phyloP scores from a whole-genome alignment of 2,888 invertebrate species.

The Dichetophora obliterata region DNA sequence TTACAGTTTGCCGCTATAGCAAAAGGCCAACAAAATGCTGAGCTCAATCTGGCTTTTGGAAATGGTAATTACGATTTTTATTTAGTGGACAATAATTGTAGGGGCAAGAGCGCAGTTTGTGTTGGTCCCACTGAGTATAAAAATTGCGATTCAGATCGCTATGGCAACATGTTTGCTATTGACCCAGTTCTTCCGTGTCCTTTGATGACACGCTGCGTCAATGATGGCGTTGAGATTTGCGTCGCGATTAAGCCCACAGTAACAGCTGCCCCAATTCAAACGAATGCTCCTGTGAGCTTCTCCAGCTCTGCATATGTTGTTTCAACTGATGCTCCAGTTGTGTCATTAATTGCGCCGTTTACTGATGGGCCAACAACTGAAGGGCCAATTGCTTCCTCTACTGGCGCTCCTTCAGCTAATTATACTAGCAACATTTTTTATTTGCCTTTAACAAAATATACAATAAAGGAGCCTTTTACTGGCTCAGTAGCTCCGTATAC shows the following conservation, averaged over 20 bases:
- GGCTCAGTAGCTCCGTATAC: background rate
- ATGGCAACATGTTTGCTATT: conserved; percentile 51
- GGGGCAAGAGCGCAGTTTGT: conserved; percentile 61
- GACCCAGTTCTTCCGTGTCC: conserved; percentile 56
- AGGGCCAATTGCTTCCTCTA: background rate
- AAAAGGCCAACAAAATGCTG: conserved; percentile 52
- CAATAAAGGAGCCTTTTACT: background rate
- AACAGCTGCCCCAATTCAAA: conserved; percentile 44
- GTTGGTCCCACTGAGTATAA: conserved; percentile 63
- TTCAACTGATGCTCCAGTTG: conserved; percentile 29
- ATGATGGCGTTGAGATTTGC: conserved; percentile 62
- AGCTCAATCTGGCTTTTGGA: conserved; percentile 35
- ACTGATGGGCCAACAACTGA: conserved; percentile 12
- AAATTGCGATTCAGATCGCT: conserved; percentile 52
- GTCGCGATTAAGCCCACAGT: conserved; percentile 54
- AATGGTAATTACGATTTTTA: conserved; percentile 12
- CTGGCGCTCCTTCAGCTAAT: background rate
- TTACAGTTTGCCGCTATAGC: conserved; percentile 60
- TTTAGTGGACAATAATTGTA: conserved; percentile 54
- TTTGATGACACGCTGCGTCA: conserved; percentile 59
- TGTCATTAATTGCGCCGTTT: conserved; percentile 12
- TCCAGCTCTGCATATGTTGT: conserved; percentile 7
- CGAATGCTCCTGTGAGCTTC: conserved; percentile 41
- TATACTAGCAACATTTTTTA: background rate
- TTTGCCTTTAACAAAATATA: background rate